A percentile compares a stretch with the other conserved stretches of the same genome.
phyloP scores from a whole-genome alignment of 2,113 vertebrate genomes.

The Corynorhinus townsendii region DNA sequence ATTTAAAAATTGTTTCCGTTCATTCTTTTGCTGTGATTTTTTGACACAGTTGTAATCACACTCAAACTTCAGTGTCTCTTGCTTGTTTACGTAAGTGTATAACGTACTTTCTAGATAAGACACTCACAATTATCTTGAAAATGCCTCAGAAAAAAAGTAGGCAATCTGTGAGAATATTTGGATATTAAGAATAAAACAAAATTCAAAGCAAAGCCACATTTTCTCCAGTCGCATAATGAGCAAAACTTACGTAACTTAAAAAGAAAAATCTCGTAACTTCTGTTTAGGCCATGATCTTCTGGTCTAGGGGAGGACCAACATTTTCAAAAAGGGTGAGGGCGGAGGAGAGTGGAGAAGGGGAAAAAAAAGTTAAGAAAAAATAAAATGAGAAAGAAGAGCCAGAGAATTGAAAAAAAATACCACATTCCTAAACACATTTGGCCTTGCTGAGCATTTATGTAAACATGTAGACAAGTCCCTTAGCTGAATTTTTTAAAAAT shows the following conservation, averaged over 20 bases:
- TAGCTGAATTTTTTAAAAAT: not conserved
- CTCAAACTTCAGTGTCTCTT: not conserved
- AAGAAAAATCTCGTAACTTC: not conserved
- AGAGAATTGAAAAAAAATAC: conserved; percentile 39
- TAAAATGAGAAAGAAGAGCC: not conserved
- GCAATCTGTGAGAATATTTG: not conserved
- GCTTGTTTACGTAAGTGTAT: not conserved
- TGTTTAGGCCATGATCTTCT: not conserved
- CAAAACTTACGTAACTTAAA: not conserved
- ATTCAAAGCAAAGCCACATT: not conserved
- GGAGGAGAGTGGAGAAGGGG: accelerated
- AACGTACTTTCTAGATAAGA: not conserved
- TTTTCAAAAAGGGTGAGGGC: too few species aligned
- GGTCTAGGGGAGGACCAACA: not conserved
- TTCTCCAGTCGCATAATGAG: not conserved
- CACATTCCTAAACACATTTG: conserved; percentile 26
- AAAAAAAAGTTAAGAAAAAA: not conserved
- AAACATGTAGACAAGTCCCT: not conserved
- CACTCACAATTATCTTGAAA: not conserved
- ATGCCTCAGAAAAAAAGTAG: not conserved
- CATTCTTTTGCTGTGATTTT: not conserved
- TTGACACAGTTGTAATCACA: not conserved
- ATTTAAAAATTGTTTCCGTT: not conserved
- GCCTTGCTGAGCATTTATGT: conserved; percentile 34
- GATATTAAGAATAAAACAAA: not conserved